These are phyloP conservation scores for Tympanuchus pallidicinctus DNA, from an alignment of 2,113 vertebrate species.

Conservation along the genomic window DNA sequence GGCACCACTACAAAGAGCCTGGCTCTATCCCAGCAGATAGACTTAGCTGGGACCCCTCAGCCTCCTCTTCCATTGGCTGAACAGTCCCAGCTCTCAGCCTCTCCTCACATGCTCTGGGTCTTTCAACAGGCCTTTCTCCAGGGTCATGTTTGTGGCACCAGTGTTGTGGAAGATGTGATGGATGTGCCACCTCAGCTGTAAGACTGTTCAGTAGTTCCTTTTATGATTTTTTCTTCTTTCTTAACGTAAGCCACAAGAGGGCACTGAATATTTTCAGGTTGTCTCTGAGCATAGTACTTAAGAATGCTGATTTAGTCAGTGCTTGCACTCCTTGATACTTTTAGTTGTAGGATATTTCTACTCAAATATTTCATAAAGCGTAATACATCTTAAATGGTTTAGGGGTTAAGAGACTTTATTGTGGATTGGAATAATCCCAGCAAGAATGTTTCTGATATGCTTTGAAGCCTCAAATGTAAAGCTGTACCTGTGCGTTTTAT, in stretches of 20 bases:
- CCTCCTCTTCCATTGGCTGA: not conserved
- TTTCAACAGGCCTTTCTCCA: not conserved
- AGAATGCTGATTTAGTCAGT: not conserved
- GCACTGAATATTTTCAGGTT: conserved; percentile 17
- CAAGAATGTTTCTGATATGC: not conserved
- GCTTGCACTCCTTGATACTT: not conserved
- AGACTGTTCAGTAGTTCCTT: not conserved
- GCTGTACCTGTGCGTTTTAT: not conserved
- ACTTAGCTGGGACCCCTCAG: not conserved
- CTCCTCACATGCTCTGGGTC: not conserved
- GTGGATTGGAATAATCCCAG: not conserved
- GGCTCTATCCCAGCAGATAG: not conserved
- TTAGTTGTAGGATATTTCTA: not conserved
- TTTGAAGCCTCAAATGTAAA: not conserved
- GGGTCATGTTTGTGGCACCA: not conserved
- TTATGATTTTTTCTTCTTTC: not conserved
- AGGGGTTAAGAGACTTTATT: not conserved
- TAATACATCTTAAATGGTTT: not conserved
- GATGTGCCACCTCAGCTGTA: not conserved
- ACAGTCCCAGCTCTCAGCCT: not conserved
- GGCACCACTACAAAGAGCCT: not conserved
- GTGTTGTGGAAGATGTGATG: not conserved
- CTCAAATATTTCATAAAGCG: not conserved
- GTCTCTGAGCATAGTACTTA: not conserved
- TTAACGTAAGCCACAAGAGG: conserved; percentile 40